Percentiles rank a stretch among this genome's conserved stretches.
Conservation (phyloP, 2,113 vertebrate species). For the Triplophysa tibetana region DNA sequence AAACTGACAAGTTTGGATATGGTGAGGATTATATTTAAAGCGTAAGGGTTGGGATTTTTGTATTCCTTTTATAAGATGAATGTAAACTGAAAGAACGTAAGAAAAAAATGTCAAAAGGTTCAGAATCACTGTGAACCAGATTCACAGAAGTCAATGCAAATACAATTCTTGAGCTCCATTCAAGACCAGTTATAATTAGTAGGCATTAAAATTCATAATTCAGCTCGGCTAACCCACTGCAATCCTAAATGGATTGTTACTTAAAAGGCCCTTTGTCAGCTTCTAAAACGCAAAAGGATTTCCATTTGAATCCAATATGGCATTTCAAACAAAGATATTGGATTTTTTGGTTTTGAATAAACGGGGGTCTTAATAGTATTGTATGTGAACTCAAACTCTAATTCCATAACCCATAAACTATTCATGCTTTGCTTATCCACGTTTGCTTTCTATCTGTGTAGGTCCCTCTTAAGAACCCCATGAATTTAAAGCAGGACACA, state of each 20-base stretch:
- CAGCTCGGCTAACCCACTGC: conserved; percentile 6
- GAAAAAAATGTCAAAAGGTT: background rate
- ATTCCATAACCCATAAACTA: background rate
- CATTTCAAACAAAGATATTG: background rate
- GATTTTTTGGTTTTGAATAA: background rate
- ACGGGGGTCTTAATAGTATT: background rate
- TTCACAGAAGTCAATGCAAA: conserved; percentile 22
- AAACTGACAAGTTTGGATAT: background rate
- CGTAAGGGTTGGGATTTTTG: no score
- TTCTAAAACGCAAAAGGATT: background rate
- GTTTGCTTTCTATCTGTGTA: no score
- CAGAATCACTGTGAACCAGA: no score
- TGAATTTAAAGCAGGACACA: no score
- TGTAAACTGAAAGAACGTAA: no score
- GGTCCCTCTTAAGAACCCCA: no score
- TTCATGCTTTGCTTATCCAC: background rate
- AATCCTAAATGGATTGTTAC: background rate
- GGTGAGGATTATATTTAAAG: no score
- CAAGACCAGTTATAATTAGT: conserved; percentile 28
- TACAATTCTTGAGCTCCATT: conserved; percentile 2
- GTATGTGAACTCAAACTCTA: no score
- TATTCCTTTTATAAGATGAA: no score
- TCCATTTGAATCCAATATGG: background rate
- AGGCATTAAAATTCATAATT: conserved; percentile 32
- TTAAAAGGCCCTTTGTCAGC: conserved; percentile 19